Evolutionary conservation across 2,797 vertebrate genomes (phyloP).

Genomic region (Manis pentadactyla): DNA sequence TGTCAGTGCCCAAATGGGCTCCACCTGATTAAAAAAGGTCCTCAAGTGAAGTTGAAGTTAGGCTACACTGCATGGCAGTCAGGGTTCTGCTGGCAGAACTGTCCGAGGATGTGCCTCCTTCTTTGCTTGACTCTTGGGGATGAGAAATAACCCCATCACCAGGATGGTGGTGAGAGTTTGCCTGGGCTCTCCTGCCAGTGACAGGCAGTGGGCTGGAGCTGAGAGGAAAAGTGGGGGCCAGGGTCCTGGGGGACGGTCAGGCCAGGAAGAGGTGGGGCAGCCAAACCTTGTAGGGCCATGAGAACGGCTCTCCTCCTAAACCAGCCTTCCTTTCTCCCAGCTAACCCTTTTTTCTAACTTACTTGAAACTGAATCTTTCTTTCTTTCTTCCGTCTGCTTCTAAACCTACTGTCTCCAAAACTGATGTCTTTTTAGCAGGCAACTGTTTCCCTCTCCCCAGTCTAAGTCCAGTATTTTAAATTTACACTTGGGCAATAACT

Average conservation of each 20-base stretch:
- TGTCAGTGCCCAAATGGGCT: background rate
- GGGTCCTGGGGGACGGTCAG: fast-evolving
- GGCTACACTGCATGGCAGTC: no score
- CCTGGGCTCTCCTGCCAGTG: background rate
- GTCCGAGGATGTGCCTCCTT: background rate
- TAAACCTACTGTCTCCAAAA: background rate
- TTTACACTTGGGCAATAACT: background rate
- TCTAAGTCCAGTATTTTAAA: background rate
- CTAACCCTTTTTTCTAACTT: no score
- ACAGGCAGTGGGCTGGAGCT: background rate
- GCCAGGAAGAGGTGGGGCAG: background rate
- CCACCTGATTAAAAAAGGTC: background rate
- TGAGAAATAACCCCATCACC: background rate
- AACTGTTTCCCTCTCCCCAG: background rate
- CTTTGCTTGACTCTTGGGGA: background rate
- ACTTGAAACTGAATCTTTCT: background rate
- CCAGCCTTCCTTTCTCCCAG: background rate
- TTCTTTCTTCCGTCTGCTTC: background rate
- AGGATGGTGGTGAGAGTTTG: background rate
- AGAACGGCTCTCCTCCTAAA: background rate
- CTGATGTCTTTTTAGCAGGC: background rate
- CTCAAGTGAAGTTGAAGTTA: background rate
- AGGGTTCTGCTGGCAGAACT: background rate
- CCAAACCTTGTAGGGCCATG: background rate
- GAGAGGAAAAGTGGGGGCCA: background rate